Evolutionary conservation across 2,797 vertebrate genomes (phyloP), one percentile per base, ranked within the genome.

Genomic region (Holocentrus rufus): DNA sequence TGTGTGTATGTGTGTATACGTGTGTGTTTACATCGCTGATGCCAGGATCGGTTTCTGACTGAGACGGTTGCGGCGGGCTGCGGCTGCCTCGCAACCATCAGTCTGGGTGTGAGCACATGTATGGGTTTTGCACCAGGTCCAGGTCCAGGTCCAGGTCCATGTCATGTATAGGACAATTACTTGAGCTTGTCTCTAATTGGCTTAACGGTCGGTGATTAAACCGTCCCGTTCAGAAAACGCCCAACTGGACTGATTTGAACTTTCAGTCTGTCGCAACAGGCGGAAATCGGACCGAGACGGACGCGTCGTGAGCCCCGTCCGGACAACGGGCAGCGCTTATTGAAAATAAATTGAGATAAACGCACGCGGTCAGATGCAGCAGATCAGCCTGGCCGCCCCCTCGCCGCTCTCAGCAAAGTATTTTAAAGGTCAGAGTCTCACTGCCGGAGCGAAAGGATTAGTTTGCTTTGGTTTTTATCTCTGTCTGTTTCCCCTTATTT

Each of bases 391-490:
- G 31, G 31, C 31, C 39, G 42, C 20, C 61, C 30, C 59, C 31
- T 50, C 55, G 57, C 27, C 2, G 4, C 3, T 79, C 27, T 69
- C 67, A 77, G 71, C 52, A 59, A 72, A 77, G 64, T 77, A 65
- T 50, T 73, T 54, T 79, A 76, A 86, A 77, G 65, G 80, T 79
- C 73, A 77, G 25, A 30, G 31, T 77, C 74, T 74, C 67, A 23
- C 71, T 73, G 76, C 25, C 76, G 61, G 78, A 74, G 49, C 54
- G 71, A 13, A 79, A 74, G 27, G 62, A 77, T 83, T 73, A 73
- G 22, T 75, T 79, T 81, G 44, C 36, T 78, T 47, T 52, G 17
- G 20, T 65, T 74, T 74, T 42, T 66, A 47, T 57, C 39, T 17
- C 2, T 27, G 14, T 53, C 6, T 55, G 3, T 59, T 52, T 25